These are phyloP conservation scores for Picathartes gymnocephalus DNA, from an alignment of 2,113 vertebrate genomes.

Conservation along the genomic window DNA sequence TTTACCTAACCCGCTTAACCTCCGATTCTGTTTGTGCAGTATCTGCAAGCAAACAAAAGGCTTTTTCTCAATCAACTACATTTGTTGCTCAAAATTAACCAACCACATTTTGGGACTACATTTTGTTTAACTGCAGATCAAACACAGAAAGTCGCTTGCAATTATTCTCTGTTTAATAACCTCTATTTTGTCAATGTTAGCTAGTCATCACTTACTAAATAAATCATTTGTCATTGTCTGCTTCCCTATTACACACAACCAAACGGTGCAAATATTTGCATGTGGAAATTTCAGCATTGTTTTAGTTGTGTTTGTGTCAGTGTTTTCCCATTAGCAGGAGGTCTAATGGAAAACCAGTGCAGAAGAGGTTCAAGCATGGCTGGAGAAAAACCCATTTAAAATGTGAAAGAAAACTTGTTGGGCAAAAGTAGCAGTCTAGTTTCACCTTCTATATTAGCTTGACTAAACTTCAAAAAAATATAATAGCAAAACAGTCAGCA, in stretches of 20 bases:
- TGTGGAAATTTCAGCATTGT: neutral
- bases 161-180: conserved; percentile 16
- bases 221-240: neutral
- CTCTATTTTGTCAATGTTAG: neutral
- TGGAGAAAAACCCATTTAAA: neutral
- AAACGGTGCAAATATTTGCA: conserved; percentile 25
- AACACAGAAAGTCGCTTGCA: neutral
- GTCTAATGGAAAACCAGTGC: neutral
- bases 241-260: neutral
- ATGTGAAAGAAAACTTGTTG: neutral
- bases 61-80: neutral
- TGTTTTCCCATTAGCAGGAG: neutral
- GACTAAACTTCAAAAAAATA: neutral
- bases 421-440: neutral
- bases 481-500: neutral
- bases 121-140: neutral
- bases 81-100: neutral
- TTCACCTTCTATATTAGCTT: neutral
- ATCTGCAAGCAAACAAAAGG: neutral
- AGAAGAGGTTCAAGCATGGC: neutral
- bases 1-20: neutral
- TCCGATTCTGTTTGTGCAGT: neutral
- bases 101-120: neutral
- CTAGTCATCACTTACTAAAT: neutral
- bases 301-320: neutral